Evolutionary conservation across 1,140 invertebrate genomes (phyloP).

Genomic region (Aphis gossypii): DNA sequence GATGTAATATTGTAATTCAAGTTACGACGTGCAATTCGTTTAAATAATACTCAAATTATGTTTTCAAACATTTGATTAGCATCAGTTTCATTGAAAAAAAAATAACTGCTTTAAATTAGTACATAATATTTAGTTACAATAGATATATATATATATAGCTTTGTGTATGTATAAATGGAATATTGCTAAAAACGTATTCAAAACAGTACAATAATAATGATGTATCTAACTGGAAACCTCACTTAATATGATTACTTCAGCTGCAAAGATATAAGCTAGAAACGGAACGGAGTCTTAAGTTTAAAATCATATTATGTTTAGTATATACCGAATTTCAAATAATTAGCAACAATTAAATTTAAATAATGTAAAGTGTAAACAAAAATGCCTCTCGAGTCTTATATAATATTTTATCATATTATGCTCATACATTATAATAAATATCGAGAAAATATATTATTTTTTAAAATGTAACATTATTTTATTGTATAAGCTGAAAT

Average conservation of each 20-base stretch:
- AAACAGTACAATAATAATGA: not conserved
- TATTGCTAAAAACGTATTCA: not conserved
- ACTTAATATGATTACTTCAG: not conserved
- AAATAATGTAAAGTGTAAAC: not conserved
- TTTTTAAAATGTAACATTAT: not conserved
- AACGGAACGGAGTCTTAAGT: not conserved
- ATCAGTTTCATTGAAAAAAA: not conserved
- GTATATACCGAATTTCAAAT: not conserved
- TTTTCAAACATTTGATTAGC: not conserved
- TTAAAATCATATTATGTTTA: not conserved
- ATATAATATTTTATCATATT: not conserved
- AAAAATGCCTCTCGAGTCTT: not conserved
- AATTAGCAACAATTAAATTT: not conserved
- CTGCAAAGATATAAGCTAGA: not conserved
- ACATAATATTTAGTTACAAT: too few relatives aligned
- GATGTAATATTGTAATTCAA: not conserved
- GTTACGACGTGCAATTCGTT: not conserved
- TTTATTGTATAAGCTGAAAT: not conserved
- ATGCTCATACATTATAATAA: not conserved
- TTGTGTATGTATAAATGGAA: not conserved
- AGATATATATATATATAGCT: not conserved
- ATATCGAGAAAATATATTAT: not conserved
- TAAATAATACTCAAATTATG: not conserved
- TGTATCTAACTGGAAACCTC: not conserved
- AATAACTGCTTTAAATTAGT: not conserved